Percentiles rank a stretch among this genome's conserved stretches.
phyloP scores from a whole-genome alignment of 2,113 vertebrate species.

The Rostratula benghalensis region DNA sequence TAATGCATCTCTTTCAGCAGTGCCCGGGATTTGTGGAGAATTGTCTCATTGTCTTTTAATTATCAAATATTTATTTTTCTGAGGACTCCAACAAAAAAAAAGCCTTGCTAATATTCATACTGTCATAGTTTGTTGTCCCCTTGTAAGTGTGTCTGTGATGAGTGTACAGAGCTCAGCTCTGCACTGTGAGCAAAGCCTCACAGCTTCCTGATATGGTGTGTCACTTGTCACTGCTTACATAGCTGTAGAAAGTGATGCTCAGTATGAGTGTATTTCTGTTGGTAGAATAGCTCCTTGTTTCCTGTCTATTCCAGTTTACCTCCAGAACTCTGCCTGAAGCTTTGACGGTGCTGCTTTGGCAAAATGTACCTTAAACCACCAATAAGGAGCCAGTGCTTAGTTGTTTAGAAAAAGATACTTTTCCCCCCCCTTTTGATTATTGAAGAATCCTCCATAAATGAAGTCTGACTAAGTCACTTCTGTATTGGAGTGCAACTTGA shows the following conservation, averaged over 20 bases:
- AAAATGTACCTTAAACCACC: background rate
- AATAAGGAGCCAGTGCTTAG: background rate
- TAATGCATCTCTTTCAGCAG: background rate
- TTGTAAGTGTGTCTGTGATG: background rate
- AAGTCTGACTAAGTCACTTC: background rate
- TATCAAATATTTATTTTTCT: background rate
- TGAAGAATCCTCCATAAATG: background rate
- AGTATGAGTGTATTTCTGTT: background rate
- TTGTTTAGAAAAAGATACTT: background rate
- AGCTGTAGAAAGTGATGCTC: background rate
- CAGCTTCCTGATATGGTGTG: background rate
- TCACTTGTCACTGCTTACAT: background rate
- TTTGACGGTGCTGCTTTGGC: background rate
- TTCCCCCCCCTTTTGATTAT: background rate
- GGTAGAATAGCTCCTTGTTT: background rate
- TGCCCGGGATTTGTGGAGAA: background rate
- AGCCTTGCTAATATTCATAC: background rate
- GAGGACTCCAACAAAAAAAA: background rate
- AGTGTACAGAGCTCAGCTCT: background rate
- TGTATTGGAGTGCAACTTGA: background rate
- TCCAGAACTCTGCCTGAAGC: background rate
- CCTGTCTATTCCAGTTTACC: background rate
- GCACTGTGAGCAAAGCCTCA: background rate
- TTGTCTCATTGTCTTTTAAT: background rate
- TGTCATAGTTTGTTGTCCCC: background rate